phyloP scores from a whole-genome alignment of 2,797 vertebrate species.

The Galaxias olidus region DNA sequence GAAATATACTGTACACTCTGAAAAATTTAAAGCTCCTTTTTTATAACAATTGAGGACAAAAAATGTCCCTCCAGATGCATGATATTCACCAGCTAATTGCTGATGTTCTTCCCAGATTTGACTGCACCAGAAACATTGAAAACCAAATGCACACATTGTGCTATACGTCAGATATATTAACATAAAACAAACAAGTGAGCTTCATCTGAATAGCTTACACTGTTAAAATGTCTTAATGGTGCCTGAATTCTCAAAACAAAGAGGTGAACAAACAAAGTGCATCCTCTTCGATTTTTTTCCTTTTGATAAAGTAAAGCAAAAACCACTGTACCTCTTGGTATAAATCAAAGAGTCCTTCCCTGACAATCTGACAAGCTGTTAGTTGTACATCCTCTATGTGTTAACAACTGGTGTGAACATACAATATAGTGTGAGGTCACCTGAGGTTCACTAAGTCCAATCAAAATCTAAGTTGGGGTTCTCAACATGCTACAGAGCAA shows the following conservation, averaged over 20 bases:
- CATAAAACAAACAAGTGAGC: too few relatives aligned
- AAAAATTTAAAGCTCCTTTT: constrained; percentile 8
- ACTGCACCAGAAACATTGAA: too few relatives aligned
- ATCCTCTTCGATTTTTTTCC: neutral
- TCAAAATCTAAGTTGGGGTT: constrained; percentile 17
- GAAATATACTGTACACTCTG: constrained; percentile 27
- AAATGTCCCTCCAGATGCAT: too few relatives aligned
- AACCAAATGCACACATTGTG: too few relatives aligned
- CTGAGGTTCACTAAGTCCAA: neutral
- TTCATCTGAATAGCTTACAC: too few relatives aligned
- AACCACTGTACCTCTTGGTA: neutral
- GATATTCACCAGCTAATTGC: too few relatives aligned
- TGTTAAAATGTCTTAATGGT: too few relatives aligned
- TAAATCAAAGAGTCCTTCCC: neutral
- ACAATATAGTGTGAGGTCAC: constrained; percentile 30
- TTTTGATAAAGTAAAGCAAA: neutral
- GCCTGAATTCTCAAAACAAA: neutral
- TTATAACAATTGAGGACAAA: too few relatives aligned
- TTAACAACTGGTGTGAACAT: constrained; percentile 33
- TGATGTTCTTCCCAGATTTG: too few relatives aligned
- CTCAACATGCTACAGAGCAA: constrained; percentile 3
- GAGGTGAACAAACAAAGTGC: too few relatives aligned
- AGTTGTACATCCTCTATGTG: constrained; percentile 7
- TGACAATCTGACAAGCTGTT: neutral
- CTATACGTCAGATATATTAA: too few relatives aligned